These are phyloP conservation scores for Aselliscus stoliczkanus DNA, from an alignment of 2,797 vertebrate genomes.

Conservation along the genomic window DNA sequence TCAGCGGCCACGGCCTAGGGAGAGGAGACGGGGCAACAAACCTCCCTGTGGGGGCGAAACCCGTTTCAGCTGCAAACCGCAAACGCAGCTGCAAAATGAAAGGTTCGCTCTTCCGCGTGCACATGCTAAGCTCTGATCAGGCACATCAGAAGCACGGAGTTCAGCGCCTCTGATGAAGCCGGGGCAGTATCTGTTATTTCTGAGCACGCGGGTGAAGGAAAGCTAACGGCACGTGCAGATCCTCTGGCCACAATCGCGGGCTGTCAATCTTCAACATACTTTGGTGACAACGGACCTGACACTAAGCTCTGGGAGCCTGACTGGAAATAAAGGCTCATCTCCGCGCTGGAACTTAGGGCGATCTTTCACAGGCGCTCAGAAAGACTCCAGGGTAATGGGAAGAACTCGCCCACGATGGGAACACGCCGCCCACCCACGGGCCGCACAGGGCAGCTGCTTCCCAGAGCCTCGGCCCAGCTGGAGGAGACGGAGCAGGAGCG, in stretches of 20 bases:
- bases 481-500: not conserved
- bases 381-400: not conserved
- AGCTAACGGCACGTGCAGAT: not conserved
- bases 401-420: not conserved
- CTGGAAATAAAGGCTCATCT: not conserved
- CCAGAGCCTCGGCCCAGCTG: not conserved
- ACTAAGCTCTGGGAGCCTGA: not conserved
- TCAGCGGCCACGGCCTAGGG: conserved; percentile 94
- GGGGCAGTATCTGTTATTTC: not conserved
- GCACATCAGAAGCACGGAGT: not conserved
- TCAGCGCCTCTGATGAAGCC: not conserved
- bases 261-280: not conserved
- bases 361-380: not conserved
- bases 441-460: not conserved
- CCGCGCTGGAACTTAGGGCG: not conserved
- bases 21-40: not conserved
- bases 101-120: not conserved
- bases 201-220: not conserved
- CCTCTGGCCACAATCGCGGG: not conserved
- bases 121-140: not conserved
- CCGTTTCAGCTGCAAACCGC: not conserved
- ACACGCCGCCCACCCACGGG: not conserved
- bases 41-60: not conserved
- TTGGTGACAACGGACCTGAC: not conserved
- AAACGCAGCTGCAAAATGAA: not conserved